Evolutionary conservation across 92 coral and sea anemone genomes (phyloP).

Genomic region (Epizoanthus scotinus): DNA sequence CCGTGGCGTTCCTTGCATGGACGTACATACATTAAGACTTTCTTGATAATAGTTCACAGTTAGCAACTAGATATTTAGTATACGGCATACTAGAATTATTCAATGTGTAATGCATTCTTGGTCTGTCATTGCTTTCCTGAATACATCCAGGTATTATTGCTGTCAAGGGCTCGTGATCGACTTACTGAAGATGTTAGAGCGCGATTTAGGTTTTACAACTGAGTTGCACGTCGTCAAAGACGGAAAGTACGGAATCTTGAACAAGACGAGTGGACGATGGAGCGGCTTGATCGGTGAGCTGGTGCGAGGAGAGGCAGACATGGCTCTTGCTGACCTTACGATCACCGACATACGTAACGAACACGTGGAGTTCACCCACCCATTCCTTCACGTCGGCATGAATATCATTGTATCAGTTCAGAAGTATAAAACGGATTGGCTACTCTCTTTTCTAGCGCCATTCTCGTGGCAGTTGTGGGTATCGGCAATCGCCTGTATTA

Average conservation of each 20-base stretch:
- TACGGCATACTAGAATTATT: no score
- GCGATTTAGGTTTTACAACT: constrained; percentile 43
- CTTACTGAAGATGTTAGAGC: constrained; percentile 54
- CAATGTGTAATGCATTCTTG: no score
- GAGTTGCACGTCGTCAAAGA: constrained; percentile 69
- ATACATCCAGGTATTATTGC: constrained; percentile 34
- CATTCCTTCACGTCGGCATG: constrained; percentile 68
- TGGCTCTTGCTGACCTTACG: constrained; percentile 69
- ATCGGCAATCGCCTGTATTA: constrained; percentile 53
- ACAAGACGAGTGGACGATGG: constrained; percentile 59
- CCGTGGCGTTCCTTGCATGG: no score
- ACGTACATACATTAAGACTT: no score
- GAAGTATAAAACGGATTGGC: neutral
- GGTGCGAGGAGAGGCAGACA: constrained; percentile 62
- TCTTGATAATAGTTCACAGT: no score
- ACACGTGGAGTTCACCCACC: constrained; percentile 72
- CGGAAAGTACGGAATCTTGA: constrained; percentile 66
- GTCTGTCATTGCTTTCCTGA: neutral
- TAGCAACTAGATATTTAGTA: no score
- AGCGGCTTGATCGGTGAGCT: constrained; percentile 82
- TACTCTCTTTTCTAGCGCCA: constrained; percentile 70
- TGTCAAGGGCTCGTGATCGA: constrained; percentile 73
- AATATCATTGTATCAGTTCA: constrained; percentile 49
- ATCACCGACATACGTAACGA: constrained; percentile 61
- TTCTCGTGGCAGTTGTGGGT: constrained; percentile 73